Conservation (phyloP, 2,888 invertebrate genomes). For the Brenthis ino region DNA sequence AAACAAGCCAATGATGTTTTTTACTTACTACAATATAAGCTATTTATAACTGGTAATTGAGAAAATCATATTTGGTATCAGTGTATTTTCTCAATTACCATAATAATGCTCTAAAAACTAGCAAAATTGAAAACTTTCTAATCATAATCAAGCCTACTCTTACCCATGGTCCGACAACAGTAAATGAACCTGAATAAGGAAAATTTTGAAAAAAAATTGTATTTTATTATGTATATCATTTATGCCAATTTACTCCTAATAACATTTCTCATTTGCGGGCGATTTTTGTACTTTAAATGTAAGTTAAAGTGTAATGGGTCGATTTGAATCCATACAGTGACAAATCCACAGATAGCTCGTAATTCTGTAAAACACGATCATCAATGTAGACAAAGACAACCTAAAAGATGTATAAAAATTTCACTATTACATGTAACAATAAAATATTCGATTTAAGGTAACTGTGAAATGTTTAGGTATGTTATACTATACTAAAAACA, state of each 20-base stretch:
- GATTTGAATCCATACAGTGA: conserved; percentile 39
- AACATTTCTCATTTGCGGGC: not conserved
- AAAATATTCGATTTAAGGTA: too few species aligned
- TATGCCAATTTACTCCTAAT: conserved; percentile 16
- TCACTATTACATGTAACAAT: too few species aligned
- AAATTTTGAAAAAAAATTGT: conserved; percentile 36
- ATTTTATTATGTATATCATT: conserved; percentile 4
- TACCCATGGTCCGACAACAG: conserved; percentile 45
- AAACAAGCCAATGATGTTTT: conserved; percentile 19
- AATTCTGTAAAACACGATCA: conserved; percentile 42
- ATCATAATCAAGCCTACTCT: conserved; percentile 39
- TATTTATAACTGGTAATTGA: conserved; percentile 11
- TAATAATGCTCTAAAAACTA: conserved; percentile 19
- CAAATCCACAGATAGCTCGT: conserved; percentile 36
- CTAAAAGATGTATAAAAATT: not conserved
- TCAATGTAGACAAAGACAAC: conserved; percentile 5
- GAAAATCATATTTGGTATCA: not conserved
- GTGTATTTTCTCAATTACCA: conserved; percentile 24
- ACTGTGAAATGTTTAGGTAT: too few species aligned
- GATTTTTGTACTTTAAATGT: conserved; percentile 38
- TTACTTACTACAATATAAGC: conserved; percentile 14
- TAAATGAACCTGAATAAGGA: conserved; percentile 46
- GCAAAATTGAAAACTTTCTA: conserved; percentile 25
- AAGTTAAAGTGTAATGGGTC: conserved; percentile 41
- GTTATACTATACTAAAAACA: too few species aligned